Evolutionary conservation across 2,113 vertebrate species (phyloP), one percentile per base, ranked within the genome.

Genomic region (Morone saxatilis): DNA sequence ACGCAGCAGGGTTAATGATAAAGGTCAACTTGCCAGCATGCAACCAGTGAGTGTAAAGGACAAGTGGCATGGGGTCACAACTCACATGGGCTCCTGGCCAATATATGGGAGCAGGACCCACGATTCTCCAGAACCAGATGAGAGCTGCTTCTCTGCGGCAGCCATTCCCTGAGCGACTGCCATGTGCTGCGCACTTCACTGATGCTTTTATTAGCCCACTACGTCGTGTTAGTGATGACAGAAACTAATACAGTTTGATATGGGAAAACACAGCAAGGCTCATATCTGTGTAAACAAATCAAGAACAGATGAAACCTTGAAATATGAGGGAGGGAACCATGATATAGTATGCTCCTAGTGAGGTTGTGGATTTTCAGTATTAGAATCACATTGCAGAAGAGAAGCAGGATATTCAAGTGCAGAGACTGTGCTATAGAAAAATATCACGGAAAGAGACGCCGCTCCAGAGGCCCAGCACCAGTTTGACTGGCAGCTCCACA

Each of bases 1-100:
- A 93, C 91, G 83, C 93, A 93, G 93, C 90, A 71, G 94, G 95
- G 94, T 95, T 96, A 95, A 96, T 95, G 92, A 92, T 93, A 94
- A 96, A 95, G 95, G 95, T 96, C 95, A 94, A 71, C 70, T 81
- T 88, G 91, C 83, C 94, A 94, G 94, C 93, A 87, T 94, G 95
- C 82, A 91, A 87, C 86, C 91, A 85, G 65, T 67, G 83, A 93
- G 91, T 92, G 88, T 91, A 96, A 95, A 95, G 94, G 93, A 93
- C 94, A 95, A 92, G 91, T 89, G 88, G 88, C 91, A 93, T 88
- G 90, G 83, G 90, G 91, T 93, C 93, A 90, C 86, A 84, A 89
- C 88, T 94, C 92, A 88, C 91, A 90, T 57, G 87, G 90, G 91
- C 88, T 89, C 76, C 51, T 82, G 78, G 92, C 93, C 94, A 95